Conservation (phyloP, 2,888 invertebrate genomes). For the Parasteatoda lunata region DNA sequence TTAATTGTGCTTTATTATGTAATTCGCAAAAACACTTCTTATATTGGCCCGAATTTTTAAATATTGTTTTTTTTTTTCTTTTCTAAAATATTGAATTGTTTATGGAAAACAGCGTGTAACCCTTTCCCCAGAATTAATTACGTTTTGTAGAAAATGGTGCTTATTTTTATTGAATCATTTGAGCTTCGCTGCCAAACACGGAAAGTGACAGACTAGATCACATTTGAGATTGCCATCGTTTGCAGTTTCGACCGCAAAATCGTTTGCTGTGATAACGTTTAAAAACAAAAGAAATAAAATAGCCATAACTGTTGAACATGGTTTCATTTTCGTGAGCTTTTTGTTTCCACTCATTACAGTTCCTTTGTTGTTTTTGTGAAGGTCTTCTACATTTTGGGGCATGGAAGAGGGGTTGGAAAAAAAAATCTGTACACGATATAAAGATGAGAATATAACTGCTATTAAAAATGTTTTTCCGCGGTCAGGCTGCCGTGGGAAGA, state of each 20-base stretch:
- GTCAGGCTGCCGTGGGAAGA: constrained; percentile 62
- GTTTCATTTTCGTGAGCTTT: constrained; percentile 47
- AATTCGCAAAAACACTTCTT: no score
- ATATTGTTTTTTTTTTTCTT: no score
- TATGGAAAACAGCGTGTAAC: no score
- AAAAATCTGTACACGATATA: constrained; percentile 18
- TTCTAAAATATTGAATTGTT: no score
- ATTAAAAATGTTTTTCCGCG: constrained; percentile 65
- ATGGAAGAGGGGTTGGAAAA: constrained; percentile 13
- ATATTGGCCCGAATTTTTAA: no score
- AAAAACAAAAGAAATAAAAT: constrained; percentile 11
- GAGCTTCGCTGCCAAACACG: no score
- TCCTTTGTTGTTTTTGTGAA: constrained; percentile 36
- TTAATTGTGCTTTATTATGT: no score
- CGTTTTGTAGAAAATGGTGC: no score
- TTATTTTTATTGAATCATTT: no score
- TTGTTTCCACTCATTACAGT: constrained; percentile 38
- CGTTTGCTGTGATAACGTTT: not conserved
- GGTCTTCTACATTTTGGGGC: constrained; percentile 23
- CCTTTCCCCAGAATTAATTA: no score
- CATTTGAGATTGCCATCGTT: no score
- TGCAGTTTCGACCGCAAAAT: constrained; percentile 21
- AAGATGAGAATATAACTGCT: constrained; percentile 52
- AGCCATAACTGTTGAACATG: constrained; percentile 6
- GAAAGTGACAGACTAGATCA: no score